Base-by-base conservation (phyloP, 2,797 vertebrate species). In the Trachurus trachurus region DNA sequence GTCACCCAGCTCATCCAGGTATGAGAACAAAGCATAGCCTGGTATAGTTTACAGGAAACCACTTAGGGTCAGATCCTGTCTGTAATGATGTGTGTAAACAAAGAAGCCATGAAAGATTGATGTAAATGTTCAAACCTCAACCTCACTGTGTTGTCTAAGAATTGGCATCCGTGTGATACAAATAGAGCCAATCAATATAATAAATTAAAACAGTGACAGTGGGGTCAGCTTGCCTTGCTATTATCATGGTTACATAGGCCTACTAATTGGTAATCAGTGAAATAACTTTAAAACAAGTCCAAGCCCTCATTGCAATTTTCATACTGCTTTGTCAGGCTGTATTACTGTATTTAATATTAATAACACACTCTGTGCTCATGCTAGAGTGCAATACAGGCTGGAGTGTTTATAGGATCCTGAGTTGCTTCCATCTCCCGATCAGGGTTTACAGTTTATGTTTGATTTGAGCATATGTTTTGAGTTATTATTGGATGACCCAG, bases 51-150 rank as follows among this genome's bases (percentile, higher is more conserved):
- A 88, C 90, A 89, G 90, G 90, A 94, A 92, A 76, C 82, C 84
- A 92, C 88, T 93, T 85, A 88, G 66, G 66, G 69, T 57, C 70
- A 78, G 86, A 84, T 91, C 85, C 88, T 83, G 87, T 75, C 84
- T 91, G 87, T 89, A 91, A 88, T 70, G 53, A 79, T 26, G 74
- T 49, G 79, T 89, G 92, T 89, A 91, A 93, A 94, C 90, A 92
- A 93, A 93, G 89, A 90, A 87, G 90, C 80, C 82, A 90, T 94
- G 83, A 94, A 94, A 91, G 83, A 93, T 94, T 93, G 67, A 94
- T 93, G 88, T 73, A 76, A 86, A 78, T 87, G 75, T 85, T 83
- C 87, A 91, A 92, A 92, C 84, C 88, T 89, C 76, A 86, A 83
- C 71, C 72, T 83, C 68, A 50, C 71, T 60, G 79, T 75, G 26